Conservation (phyloP, 2,888 invertebrate species). For the Plagiodera versicolora region DNA sequence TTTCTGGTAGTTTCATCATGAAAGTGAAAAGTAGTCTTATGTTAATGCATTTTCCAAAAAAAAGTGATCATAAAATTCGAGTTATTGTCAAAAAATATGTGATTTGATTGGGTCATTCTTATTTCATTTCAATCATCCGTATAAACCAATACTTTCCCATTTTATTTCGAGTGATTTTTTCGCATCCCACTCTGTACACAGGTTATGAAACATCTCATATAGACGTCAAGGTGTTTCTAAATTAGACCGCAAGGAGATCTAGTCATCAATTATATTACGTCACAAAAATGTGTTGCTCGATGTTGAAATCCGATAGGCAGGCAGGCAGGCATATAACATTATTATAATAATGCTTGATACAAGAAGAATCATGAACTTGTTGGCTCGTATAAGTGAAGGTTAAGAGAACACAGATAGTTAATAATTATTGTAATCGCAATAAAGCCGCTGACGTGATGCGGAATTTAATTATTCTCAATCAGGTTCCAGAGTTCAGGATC, state of each 20-base stretch:
- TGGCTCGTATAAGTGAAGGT: constrained; percentile 16
- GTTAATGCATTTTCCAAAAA: too few species aligned
- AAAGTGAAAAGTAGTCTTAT: too few species aligned
- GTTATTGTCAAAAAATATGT: too few species aligned
- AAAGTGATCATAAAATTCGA: too few species aligned
- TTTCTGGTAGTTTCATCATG: too few species aligned
- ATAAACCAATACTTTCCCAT: too few species aligned
- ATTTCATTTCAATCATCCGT: too few species aligned
- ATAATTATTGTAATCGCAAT: constrained; percentile 21
- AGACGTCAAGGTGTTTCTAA: constrained; percentile 28
- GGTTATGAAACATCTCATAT: constrained; percentile 20
- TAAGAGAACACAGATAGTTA: neutral
- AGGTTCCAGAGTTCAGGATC: neutral
- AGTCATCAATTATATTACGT: constrained; percentile 27
- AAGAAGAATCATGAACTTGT: constrained; percentile 15
- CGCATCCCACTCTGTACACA: neutral
- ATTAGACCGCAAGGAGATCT: constrained; percentile 27
- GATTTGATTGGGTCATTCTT: too few species aligned
- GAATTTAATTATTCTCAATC: constrained; percentile 11
- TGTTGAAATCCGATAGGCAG: constrained; percentile 15
- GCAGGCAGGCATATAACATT: neutral
- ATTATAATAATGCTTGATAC: too few species aligned
- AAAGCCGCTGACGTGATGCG: constrained; percentile 15
- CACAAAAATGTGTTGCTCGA: constrained; percentile 25
- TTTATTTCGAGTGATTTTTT: neutral